Conservation (phyloP, 64 coral and sea anemone species). For the Trachythela sp. region DNA sequence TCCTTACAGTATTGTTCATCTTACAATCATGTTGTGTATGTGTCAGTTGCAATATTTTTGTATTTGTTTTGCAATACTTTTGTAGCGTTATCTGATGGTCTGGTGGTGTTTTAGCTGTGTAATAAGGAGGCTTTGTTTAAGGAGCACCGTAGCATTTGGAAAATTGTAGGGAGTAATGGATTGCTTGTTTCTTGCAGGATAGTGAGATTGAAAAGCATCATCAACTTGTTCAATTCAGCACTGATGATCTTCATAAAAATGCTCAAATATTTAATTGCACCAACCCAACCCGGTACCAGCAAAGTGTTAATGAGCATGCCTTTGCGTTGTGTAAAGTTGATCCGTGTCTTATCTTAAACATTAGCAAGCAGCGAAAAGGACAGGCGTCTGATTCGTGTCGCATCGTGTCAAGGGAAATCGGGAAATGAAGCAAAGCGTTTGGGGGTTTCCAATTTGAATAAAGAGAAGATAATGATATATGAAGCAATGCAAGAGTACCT, state of each 20-base stretch:
- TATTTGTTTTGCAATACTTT: too few species aligned
- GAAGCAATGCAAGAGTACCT: constrained; percentile 43
- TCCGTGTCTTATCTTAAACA: constrained; percentile 39
- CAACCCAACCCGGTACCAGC: constrained; percentile 38
- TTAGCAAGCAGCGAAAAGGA: constrained; percentile 48
- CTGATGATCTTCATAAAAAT: not conserved
- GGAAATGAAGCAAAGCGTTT: constrained; percentile 26
- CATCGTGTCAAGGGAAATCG: constrained; percentile 21
- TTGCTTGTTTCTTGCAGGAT: too few species aligned
- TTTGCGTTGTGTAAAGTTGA: constrained; percentile 31
- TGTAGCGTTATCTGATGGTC: too few species aligned
- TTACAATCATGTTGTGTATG: too few species aligned
- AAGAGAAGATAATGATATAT: constrained; percentile 28
- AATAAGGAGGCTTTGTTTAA: too few species aligned
- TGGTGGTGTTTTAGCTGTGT: too few species aligned
- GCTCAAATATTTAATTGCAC: not conserved
- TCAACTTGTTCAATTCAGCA: not conserved
- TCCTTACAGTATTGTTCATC: too few species aligned
- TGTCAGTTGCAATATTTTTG: too few species aligned
- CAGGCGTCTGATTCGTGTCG: constrained; percentile 35
- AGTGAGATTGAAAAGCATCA: not conserved
- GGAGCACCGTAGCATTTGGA: too few species aligned
- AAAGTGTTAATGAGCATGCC: constrained; percentile 35
- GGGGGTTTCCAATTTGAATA: constrained; percentile 39
- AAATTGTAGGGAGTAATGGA: too few species aligned